Percentiles rank a stretch among this genome's conserved stretches.
These are phyloP conservation scores for Smittia sp. DNA, from an alignment of 2,888 invertebrate species.

Conservation along the genomic window DNA sequence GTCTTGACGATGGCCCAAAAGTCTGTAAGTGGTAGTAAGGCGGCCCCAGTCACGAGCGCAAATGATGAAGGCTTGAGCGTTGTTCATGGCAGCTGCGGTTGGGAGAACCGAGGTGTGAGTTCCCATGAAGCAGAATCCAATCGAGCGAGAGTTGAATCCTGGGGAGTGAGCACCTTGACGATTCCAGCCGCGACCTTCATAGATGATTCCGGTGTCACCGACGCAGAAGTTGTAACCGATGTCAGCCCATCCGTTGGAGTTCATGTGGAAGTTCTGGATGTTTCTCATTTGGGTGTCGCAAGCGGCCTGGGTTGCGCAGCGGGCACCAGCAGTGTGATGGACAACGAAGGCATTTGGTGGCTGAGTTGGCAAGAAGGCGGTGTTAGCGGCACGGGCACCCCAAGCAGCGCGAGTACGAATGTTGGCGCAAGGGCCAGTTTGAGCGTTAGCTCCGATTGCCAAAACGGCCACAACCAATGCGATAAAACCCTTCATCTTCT, in stretches of 20 bases:
- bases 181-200: conserved; percentile 65
- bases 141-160: conserved; percentile 59
- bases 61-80: conserved; percentile 57
- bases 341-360: conserved; percentile 67
- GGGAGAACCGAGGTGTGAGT: conserved; percentile 47
- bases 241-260: conserved; percentile 58
- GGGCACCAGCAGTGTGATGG: conserved; percentile 67
- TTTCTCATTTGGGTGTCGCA: conserved; percentile 58
- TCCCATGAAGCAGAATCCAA: conserved; percentile 64
- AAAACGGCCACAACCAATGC: conserved; percentile 5
- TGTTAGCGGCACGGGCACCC: conserved; percentile 58
- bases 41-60: conserved; percentile 54
- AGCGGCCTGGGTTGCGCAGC: conserved; percentile 55
- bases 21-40: conserved; percentile 56
- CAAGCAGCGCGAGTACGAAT: conserved; percentile 56
- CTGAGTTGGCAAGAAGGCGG: conserved; percentile 52
- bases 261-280: conserved; percentile 61
- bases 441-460: neutral
- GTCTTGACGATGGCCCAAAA: conserved; percentile 58
- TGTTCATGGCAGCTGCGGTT: conserved; percentile 45
- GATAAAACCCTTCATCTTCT: conserved; percentile 15
- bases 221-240: conserved; percentile 66
- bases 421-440: conserved; percentile 28
- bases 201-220: conserved; percentile 63
- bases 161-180: conserved; percentile 63